phyloP scores from a whole-genome alignment of 2,797 vertebrate species.

The Acanthiza pusilla region DNA sequence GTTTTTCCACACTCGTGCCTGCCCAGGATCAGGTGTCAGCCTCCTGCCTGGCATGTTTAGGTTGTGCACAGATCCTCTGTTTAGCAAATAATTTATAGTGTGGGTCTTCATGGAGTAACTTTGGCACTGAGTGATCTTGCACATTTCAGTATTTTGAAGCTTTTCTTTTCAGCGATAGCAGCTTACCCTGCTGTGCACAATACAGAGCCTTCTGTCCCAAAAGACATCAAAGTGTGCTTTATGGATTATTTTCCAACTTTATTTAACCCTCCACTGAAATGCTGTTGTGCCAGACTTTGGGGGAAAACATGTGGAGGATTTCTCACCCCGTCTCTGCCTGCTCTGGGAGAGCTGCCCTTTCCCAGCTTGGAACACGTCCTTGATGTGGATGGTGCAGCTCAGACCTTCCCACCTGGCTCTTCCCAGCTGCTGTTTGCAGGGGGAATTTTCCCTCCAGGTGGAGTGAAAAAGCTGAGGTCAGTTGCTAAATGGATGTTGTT shows the following conservation, averaged over 20 bases:
- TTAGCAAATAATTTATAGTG: neutral
- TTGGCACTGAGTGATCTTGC: neutral
- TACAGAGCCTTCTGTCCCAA: neutral
- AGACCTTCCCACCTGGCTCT: neutral
- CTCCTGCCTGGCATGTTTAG: neutral
- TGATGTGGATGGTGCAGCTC: neutral
- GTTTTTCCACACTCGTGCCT: neutral
- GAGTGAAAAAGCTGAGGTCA: neutral
- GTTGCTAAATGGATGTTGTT: neutral
- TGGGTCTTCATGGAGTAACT: neutral
- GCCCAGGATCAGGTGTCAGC: neutral
- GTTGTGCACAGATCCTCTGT: neutral
- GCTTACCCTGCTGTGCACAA: neutral
- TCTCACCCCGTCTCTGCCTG: neutral
- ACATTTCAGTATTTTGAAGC: neutral
- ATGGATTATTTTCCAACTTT: neutral
- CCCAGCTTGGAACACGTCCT: neutral
- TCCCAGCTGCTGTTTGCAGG: neutral
- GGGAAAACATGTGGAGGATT: neutral
- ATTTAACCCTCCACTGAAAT: neutral
- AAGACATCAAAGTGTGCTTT: neutral
- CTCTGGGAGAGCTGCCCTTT: rapidly evolving
- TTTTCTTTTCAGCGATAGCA: neutral
- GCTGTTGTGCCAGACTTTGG: neutral
- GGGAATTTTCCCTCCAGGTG: neutral